Base-by-base conservation (phyloP, 2,113 vertebrate species). In the Microcebus ravelobensis region DNA sequence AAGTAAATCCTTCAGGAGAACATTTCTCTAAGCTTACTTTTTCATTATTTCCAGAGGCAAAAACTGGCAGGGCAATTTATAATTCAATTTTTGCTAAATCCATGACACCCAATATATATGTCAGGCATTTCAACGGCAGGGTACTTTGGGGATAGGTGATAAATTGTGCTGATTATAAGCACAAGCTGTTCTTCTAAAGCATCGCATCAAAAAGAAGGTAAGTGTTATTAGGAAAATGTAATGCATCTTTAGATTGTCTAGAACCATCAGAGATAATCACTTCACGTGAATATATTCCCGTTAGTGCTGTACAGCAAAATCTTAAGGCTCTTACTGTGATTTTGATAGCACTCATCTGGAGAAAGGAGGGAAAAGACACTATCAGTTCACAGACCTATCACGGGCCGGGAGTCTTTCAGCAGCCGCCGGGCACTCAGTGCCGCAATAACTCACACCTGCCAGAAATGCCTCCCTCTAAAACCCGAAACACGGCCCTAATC, bases 81-180 rank as follows among this genome's bases (percentile, higher is more conserved):
- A 98, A 98, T 99, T 99, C 98, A 99, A 99, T 99, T 99, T 99
- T 99, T 99, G 99, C 99, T 99, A 99, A 99, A 99, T 99, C 99
- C 99, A 97, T 99, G 99, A 99, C 99, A 99, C 99, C 99, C 99
- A 99, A 99, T 99, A 99, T 99, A 99, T 99, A 99, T 99, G 99
- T 99, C 99, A 99, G 98, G 98, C 99, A 99, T 99, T 99, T 99
- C 99, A 98, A 99, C 99, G 97, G 99, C 98, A 98, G 98, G 98
- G 98, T 98, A 98, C 98, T 99, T 99, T 98, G 98, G 98, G 98
- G 98, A 98, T 98, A 98, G 98, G 99, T 99, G 99, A 99, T 99
- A 99, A 99, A 98, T 98, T 99, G 99, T 98, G 97, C 98, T 99
- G 99, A 99, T 99, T 99, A 99, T 98, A 99, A 98, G 98, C 98